Base-by-base conservation (phyloP, 2,113 vertebrate species). In the Spheniscus mendiculus region DNA sequence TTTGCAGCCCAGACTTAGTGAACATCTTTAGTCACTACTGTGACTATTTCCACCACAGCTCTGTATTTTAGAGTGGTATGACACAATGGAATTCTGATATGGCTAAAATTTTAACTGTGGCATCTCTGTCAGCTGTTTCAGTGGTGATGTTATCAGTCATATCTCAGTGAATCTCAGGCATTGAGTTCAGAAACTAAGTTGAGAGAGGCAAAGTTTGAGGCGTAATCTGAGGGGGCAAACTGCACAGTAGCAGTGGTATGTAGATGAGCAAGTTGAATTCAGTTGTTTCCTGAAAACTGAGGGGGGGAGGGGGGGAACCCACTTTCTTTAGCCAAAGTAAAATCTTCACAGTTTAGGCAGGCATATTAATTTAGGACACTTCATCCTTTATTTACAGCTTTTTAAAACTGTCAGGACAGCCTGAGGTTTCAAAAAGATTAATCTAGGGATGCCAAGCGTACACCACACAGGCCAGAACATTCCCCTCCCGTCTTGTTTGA, bases 371-470 rank as follows among this genome's bases (percentile, higher is more conserved):
- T 94, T 81, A 59, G 34, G 55, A 40, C 23, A 55, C 15, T 93
- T 94, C 20, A 87, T 82, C 12, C 13, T 50, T 15, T 61, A 67
- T 92, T 94, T 97, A 81, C 38, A 79, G 55, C 17, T 89, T 79
- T 81, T 78, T 17, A 59, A 71, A 89, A 67, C 65, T 81, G 25
- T 83, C 17, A n/a, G 38, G n/a, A 81, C 50, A 93, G 83, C 77
- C 89, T 89, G 80, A 87, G 69, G 96, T 95, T 94, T 91, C 65
- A 82, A 76, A 91, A 95, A 76, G 14, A 84, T 95, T 89, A 82
- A 61, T 91, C 16, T 18, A 55, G 47, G 47, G n/a, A 69, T 91
- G 91, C 81, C 77, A 94, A 78, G n/a, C 19, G 34, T 71, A 69
- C 14, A 67, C 56, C 29, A 30, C 45, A 62, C 38, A 74, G 89